These are phyloP conservation scores for Trichogramma evanescens DNA, from an alignment of 2,888 invertebrate species.

Conservation along the genomic window DNA sequence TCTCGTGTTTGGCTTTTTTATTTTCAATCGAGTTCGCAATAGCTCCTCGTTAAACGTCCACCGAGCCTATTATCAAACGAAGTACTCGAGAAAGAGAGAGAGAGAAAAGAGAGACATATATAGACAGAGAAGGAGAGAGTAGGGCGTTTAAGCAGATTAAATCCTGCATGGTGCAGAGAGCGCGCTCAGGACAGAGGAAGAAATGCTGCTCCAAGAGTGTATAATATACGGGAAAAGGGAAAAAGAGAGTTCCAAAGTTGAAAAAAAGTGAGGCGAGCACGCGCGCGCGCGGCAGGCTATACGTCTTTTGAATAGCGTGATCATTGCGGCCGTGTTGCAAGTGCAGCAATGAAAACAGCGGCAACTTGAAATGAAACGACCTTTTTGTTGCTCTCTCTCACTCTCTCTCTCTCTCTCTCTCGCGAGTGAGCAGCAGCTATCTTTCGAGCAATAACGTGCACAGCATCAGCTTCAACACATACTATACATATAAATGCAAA, in stretches of 20 bases:
- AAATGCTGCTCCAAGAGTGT: too few species aligned
- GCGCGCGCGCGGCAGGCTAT: too few species aligned
- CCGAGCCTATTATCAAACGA: background rate
- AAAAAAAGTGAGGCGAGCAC: background rate
- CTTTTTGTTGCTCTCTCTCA: slow-evolving; percentile 10
- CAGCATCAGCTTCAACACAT: too few species aligned
- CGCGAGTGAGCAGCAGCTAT: too few species aligned
- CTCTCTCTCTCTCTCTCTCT: background rate
- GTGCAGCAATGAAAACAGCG: slow-evolving; percentile 6
- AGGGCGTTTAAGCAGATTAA: slow-evolving; percentile 10
- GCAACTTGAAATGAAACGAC: slow-evolving; percentile 13
- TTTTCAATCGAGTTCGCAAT: background rate
- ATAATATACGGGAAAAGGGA: too few species aligned
- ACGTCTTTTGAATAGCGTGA: background rate
- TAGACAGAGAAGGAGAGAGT: too few species aligned
- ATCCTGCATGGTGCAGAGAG: background rate
- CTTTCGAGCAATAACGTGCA: too few species aligned
- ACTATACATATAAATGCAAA: too few species aligned
- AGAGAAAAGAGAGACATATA: too few species aligned
- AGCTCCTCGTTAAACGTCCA: background rate
- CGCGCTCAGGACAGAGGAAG: background rate
- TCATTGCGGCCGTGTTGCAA: background rate
- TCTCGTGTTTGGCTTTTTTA: background rate
- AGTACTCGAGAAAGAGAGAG: background rate
- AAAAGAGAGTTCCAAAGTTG: background rate